A percentile compares a stretch with the other conserved stretches of the same genome.
Evolutionary conservation across 2,888 invertebrate species (phyloP).

Genomic region (Rugalucina vietnamica): DNA sequence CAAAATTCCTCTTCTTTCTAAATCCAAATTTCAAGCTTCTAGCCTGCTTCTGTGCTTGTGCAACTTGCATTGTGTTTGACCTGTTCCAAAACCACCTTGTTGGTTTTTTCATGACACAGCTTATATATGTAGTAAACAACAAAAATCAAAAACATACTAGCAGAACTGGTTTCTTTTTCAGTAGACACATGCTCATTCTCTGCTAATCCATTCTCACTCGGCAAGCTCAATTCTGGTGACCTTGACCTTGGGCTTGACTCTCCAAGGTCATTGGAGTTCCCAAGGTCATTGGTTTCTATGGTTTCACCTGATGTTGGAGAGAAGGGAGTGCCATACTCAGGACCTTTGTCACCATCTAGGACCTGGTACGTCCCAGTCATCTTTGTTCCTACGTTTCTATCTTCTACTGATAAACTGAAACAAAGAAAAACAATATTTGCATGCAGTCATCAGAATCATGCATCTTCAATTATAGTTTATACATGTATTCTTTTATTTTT

Average conservation of each 20-base stretch:
- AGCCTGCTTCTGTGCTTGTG: too few species aligned
- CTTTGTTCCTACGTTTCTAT: slow-evolving; percentile 66
- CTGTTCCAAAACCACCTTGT: too few species aligned
- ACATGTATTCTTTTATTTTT: too few species aligned
- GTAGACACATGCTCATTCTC: slow-evolving; percentile 50
- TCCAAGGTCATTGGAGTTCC: neutral
- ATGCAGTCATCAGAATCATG: too few species aligned
- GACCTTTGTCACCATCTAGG: slow-evolving; percentile 52
- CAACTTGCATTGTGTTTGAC: too few species aligned
- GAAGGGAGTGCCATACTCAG: slow-evolving; percentile 19
- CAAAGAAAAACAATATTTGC: too few species aligned
- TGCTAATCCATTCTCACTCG: slow-evolving; percentile 50
- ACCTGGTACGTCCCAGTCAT: slow-evolving; percentile 75
- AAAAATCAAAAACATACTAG: slow-evolving; percentile 30
- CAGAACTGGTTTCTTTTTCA: neutral
- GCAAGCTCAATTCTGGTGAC: slow-evolving; percentile 46
- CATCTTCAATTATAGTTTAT: too few species aligned
- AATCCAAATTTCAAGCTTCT: too few species aligned
- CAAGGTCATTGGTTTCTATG: neutral
- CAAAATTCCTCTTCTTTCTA: too few species aligned
- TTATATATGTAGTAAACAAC: too few species aligned
- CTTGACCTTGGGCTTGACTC: slow-evolving; percentile 26
- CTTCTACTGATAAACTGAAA: slow-evolving; percentile 70
- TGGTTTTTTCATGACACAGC: too few species aligned
- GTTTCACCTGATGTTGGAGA: slow-evolving; percentile 31